Conservation (phyloP, 2,888 invertebrate species). For the Hemaris fuciformis region DNA sequence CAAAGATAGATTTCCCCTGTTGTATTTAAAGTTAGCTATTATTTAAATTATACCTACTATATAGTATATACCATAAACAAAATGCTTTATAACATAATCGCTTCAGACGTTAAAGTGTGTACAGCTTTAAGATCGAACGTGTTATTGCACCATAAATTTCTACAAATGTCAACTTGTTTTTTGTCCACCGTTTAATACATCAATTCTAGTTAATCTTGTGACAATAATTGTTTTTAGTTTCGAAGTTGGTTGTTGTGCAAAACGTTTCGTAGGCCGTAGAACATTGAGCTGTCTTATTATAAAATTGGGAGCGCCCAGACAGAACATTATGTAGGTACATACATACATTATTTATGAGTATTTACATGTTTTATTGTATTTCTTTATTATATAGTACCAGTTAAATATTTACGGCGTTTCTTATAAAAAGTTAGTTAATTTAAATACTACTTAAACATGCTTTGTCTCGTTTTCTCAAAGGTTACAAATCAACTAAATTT, state of each 20-base stretch:
- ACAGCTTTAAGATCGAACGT: not conserved
- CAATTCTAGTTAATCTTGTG: slow-evolving; percentile 5
- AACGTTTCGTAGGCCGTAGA: not conserved
- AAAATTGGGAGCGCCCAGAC: not conserved
- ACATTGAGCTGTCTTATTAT: not conserved
- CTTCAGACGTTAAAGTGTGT: not conserved
- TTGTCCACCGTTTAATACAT: slow-evolving; percentile 17
- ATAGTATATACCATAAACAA: not conserved
- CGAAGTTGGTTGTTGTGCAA: not conserved
- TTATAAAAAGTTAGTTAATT: too few species aligned
- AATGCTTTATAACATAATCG: not conserved
- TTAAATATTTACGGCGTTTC: too few species aligned
- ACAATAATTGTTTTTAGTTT: not conserved
- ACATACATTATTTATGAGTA: not conserved
- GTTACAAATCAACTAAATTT: too few species aligned
- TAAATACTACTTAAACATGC: too few species aligned
- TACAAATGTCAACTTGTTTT: slow-evolving; percentile 36
- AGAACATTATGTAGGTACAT: too few species aligned
- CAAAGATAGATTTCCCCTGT: too few species aligned
- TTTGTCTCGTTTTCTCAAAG: too few species aligned
- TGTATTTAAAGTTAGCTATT: too few species aligned
- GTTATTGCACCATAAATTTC: not conserved
- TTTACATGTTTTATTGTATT: not conserved
- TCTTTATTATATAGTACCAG: too few species aligned
- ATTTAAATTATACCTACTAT: too few species aligned